Evolutionary conservation across 1,140 invertebrate species (phyloP), one percentile per base, ranked within the genome.

Genomic region (Nasonia longicornis): DNA sequence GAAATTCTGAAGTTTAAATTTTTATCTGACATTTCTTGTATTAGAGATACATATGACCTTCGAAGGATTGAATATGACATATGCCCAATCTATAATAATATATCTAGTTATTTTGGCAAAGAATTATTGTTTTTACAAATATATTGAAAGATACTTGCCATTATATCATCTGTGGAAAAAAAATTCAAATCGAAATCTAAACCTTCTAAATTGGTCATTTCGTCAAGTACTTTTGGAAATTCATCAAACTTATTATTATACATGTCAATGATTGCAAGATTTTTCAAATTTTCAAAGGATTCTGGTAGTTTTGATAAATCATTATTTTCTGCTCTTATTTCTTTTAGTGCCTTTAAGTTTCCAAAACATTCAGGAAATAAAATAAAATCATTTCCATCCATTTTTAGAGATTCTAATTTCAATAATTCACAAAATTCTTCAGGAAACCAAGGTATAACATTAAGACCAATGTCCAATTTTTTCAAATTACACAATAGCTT

Each of bases 391-490:
- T 79, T 82, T 31, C 64, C 71, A 75, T 73, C 58, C 78, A 82
- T 52, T 69, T 67, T 79, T 58, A 82, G 74, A 79, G 10, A 74
- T 45, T 82, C 71, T 42, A 82, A 45, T 22, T 79, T 42, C 4
- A 58, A 8, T 77, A 82, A 63, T 66, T 78, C 77, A 79, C 76
- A 82, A 79, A 82, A 48, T 63, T 82, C 81, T 3, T 82, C 64
- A 31, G 81, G 81, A 2, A 82, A 69, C 81, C 81, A 82, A 11
- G 45, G 11, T 66, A 82, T 79, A 70, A 0, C 1, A 69, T 82
- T 82, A 1, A 52, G 58, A 79, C 81, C 72, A 8, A 82, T 0
- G 70, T 82, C 77, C 29, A 79, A 67, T 70, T 64, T 69, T 70
- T 79, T 73, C 74, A 82, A 79, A 70, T 82, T 74, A 3, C 11